A percentile compares a stretch with the other conserved stretches of the same genome.
These are phyloP conservation scores for Hoplostethus mediterraneus DNA, from an alignment of 2,797 vertebrate genomes.

Conservation along the genomic window DNA sequence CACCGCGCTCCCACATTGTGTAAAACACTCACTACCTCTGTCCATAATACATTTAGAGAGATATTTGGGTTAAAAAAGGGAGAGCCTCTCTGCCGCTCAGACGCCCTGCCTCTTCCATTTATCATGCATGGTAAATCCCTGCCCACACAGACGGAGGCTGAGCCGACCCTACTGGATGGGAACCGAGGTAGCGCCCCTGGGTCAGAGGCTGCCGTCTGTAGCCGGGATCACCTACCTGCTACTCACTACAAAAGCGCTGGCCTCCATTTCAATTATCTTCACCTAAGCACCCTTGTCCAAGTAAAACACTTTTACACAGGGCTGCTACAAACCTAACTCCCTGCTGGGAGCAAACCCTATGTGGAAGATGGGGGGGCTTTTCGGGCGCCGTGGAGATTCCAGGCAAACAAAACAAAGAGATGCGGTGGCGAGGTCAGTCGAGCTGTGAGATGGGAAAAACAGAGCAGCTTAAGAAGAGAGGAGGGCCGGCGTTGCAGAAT, in stretches of 20 bases:
- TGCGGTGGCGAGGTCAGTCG: slow-evolving; percentile 51
- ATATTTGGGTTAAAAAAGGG: slow-evolving; percentile 40
- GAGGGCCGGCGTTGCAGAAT: slow-evolving; percentile 35
- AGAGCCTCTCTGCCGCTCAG: slow-evolving; percentile 34
- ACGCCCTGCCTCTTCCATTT: slow-evolving; percentile 50
- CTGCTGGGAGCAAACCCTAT: slow-evolving; percentile 52
- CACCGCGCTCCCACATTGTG: slow-evolving; percentile 7
- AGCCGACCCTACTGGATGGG: slow-evolving; percentile 43
- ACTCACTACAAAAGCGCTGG: slow-evolving; percentile 41
- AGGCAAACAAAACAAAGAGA: slow-evolving; percentile 61
- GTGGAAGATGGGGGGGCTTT: slow-evolving; percentile 39
- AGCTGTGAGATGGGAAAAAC: slow-evolving; percentile 54
- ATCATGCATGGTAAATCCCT: slow-evolving; percentile 63
- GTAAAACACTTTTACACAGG: slow-evolving; percentile 47
- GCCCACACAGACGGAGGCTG: slow-evolving; percentile 63
- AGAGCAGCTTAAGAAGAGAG: slow-evolving; percentile 44
- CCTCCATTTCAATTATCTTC: slow-evolving; percentile 74
- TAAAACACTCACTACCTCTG: neutral
- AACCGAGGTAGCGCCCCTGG: slow-evolving; percentile 49
- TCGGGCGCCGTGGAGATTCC: slow-evolving; percentile 59
- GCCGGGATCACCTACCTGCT: slow-evolving; percentile 60
- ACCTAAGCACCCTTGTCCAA: slow-evolving; percentile 60
- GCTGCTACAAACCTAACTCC: slow-evolving; percentile 44
- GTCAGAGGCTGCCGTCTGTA: slow-evolving; percentile 59
- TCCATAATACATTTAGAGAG: slow-evolving; percentile 3